These are phyloP conservation scores for Pempheris klunzingeri DNA, from an alignment of 2,797 vertebrate species.

Conservation along the genomic window DNA sequence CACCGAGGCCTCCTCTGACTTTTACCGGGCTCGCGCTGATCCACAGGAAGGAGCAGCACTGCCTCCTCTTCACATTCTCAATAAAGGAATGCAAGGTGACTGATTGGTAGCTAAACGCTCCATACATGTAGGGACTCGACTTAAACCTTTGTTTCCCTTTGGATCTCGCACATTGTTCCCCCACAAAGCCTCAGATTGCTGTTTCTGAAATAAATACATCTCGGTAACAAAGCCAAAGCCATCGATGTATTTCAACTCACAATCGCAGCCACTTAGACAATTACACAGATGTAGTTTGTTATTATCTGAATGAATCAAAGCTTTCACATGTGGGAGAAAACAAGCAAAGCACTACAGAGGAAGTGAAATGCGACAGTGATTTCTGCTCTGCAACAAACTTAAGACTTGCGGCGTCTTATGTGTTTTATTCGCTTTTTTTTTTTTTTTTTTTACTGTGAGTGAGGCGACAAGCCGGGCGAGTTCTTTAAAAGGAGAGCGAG, in stretches of 20 bases:
- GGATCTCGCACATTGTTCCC: constrained; percentile 41
- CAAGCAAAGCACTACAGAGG: constrained; percentile 26
- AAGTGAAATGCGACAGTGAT: constrained; percentile 23
- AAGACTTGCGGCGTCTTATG: constrained; percentile 41
- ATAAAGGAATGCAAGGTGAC: constrained; percentile 48
- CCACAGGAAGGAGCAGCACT: constrained; percentile 8
- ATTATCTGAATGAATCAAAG: constrained; percentile 70
- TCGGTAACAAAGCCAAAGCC: constrained; percentile 49
- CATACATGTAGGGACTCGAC: constrained; percentile 33
- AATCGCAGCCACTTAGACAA: constrained; percentile 59
- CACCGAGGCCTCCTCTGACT: constrained; percentile 69
- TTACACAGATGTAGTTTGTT: constrained; percentile 44
- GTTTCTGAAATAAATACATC: constrained; percentile 58
- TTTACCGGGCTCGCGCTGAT: constrained; percentile 59
- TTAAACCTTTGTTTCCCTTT: constrained; percentile 42
- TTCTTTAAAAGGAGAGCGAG: constrained; percentile 60
- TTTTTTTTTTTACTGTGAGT: constrained; percentile 31
- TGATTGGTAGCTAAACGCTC: constrained; percentile 52
- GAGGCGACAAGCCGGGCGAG: constrained; percentile 75
- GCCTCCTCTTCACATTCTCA: constrained; percentile 14
- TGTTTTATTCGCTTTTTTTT: constrained; percentile 48
- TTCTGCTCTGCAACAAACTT: constrained; percentile 39
- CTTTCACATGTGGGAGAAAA: constrained; percentile 26
- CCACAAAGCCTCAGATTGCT: constrained; percentile 46
- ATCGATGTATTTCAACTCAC: constrained; percentile 56